Evolutionary conservation across 2,113 vertebrate species (phyloP), one percentile per base, ranked within the genome.

Genomic region (Oreocharis arfaki): DNA sequence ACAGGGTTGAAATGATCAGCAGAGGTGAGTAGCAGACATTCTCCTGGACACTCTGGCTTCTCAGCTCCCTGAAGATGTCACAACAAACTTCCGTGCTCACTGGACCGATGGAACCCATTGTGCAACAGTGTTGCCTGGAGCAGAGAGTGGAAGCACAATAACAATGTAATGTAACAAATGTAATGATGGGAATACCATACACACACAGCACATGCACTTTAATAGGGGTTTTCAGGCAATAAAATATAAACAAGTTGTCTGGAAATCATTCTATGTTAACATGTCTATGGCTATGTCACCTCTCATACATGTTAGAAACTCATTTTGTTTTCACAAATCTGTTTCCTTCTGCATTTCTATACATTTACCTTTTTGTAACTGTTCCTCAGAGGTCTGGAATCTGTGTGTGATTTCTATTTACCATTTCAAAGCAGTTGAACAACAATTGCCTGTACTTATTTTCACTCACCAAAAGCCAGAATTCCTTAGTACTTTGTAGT

Each of bases 21-120:
- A 99, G 87, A 2, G 99, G 98, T 21, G 99, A 99, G 79, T 94
- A 98, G 96, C 99, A 97, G 83, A 98, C 32, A 35, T 99, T 99
- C 32, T 91, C 95, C 0, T 64, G 82, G 42, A 88, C 93, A 41
- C 97, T 91, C 3, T 71, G 87, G 56, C 91, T 96, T 35, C 92
- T 97, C 89, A 99, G 95, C 87, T 98, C 98, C 94, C 94, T 97
- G 87, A 98, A 98, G 63, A 99, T 77, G 60, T 96, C 97, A 95
- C 98, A 96, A 68, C 95, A 97, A 90, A 99, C 98, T 33, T 95
- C 96, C 4, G 97, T 97, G 93, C 98, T 99, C 84, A 98, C 98
- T 84, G 85, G 80, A 78, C 96, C 75, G 1, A 98, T 94, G 94
- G 97, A 97, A 49, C 30, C 95, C 98, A 98, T 98, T n/a, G 80